Evolutionary conservation across 2,797 vertebrate genomes (phyloP), one percentile per base, ranked within the genome.

Genomic region (Xenopus petersii): DNA sequence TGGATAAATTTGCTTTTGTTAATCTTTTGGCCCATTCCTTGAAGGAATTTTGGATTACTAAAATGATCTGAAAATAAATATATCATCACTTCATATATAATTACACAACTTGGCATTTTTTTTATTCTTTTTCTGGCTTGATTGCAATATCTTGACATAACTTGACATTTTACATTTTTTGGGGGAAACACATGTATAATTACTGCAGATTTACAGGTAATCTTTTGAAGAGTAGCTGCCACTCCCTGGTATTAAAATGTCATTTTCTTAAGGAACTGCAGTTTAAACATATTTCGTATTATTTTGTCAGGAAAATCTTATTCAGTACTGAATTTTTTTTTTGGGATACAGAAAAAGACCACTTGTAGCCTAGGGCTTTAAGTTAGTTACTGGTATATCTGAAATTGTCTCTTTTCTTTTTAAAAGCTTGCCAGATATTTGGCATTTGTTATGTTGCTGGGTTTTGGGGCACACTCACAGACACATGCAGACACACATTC

Each of bases 221-320:
- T 72, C 75, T 36, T 56, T 46, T 67, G 21, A 54, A 42, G n/a
- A 66, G 21, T 21, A 21, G 69, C 47, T 36, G 70, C 69, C 64
- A 24, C 69, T 59, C 71, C 71, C 63, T 65, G 48, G 74, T 55
- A 77, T 77, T 67, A 67, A 42, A 56, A 13, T 62, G 75, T 72
- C 75, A 77, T n/a, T 12, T 54, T 24, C 16, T 46, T 58, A 59
- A 67, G 26, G 26, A 51, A 33, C 24, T 47, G 56, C 36, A 62
- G 24, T 48, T 67, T 51, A 67, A 51, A 42, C 36, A 42, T 42
- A 42, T 42, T 42, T 42, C 5, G 5, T 42, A 42, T 7, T 42
- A 42, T 9, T 42, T 42, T 42, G 36, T 42, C 36, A 42, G 36
- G 36, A 42, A 42, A 42, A 42, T 42, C 36, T 42, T 5, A 42